phyloP scores from a whole-genome alignment of 37 sponge, comb jelly and placozoan species.

The Ephydatia muelleri region DNA sequence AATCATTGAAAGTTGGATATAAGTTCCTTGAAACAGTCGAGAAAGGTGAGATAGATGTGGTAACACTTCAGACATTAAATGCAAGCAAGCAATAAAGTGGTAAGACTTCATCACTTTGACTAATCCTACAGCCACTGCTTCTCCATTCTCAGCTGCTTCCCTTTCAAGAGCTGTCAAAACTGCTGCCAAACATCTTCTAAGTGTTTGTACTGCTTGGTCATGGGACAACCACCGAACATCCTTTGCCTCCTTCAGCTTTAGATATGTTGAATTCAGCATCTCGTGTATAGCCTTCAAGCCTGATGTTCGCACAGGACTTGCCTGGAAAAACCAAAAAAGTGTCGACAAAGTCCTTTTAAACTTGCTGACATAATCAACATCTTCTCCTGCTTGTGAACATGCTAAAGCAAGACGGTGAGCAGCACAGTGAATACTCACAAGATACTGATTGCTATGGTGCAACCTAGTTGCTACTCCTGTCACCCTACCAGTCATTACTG shows the following conservation, averaged over 20 bases:
- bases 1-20: not conserved
- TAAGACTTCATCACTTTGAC: conserved; percentile 26
- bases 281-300: conserved; percentile 46
- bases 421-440: conserved; percentile 56
- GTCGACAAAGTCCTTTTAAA: conserved; percentile 26
- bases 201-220: conserved; percentile 28
- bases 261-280: conserved; percentile 26
- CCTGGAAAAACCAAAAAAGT: conserved; percentile 37
- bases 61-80: conserved; percentile 19
- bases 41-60: conserved; percentile 29
- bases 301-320: conserved; percentile 41
- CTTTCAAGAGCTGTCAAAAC: conserved; percentile 30
- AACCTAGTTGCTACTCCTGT: no score
- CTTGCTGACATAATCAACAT: conserved; percentile 31
- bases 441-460: conserved; percentile 23
- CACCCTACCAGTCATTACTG: no score
- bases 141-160: conserved; percentile 32
- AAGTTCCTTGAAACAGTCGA: conserved; percentile 18
- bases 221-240: conserved; percentile 54
- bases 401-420: conserved; percentile 61
- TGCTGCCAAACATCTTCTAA: conserved; percentile 34
- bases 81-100: conserved; percentile 20
- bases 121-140: conserved; percentile 31
- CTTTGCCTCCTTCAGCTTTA: conserved; percentile 37
- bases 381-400: conserved; percentile 35